These are phyloP conservation scores for Euwallacea fornicatus DNA, from an alignment of 1,140 invertebrate genomes.

Conservation along the genomic window DNA sequence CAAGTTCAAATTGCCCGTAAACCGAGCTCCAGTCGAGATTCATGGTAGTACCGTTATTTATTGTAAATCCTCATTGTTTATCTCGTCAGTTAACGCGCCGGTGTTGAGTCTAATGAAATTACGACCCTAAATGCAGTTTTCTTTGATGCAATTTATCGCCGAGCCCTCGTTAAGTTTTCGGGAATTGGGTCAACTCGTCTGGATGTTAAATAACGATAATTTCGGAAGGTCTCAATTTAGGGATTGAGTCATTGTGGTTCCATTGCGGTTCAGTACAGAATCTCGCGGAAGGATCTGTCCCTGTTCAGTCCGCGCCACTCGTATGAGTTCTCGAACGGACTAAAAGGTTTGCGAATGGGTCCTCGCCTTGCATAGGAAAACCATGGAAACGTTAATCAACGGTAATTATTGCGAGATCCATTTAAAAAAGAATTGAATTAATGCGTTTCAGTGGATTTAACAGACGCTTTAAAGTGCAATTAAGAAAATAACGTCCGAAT, in stretches of 20 bases:
- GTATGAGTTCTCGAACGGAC: no score
- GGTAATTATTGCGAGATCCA: no score
- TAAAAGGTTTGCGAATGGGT: no score
- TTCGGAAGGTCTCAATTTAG: not conserved
- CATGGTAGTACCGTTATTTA: not conserved
- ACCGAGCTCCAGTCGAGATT: not conserved
- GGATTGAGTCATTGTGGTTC: not conserved
- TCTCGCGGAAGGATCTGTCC: no score
- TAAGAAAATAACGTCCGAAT: no score
- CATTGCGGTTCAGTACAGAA: not conserved
- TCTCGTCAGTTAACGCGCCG: not conserved
- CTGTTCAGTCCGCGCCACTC: no score
- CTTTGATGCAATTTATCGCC: constrained; percentile 22
- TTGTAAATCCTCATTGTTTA: constrained; percentile 4
- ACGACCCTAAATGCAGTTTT: constrained; percentile 13
- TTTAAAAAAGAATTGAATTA: no score
- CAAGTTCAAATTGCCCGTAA: not conserved
- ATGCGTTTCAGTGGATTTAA: no score
- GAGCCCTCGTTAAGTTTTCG: constrained; percentile 16
- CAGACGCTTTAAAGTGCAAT: no score
- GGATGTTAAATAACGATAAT: constrained; percentile 7
- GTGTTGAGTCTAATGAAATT: constrained; percentile 3
- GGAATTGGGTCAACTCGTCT: constrained; percentile 24
- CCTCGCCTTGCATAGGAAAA: no score
- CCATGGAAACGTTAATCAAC: no score